phyloP scores from a whole-genome alignment of 1,140 invertebrate species.

The Drosophila mauritiana region DNA sequence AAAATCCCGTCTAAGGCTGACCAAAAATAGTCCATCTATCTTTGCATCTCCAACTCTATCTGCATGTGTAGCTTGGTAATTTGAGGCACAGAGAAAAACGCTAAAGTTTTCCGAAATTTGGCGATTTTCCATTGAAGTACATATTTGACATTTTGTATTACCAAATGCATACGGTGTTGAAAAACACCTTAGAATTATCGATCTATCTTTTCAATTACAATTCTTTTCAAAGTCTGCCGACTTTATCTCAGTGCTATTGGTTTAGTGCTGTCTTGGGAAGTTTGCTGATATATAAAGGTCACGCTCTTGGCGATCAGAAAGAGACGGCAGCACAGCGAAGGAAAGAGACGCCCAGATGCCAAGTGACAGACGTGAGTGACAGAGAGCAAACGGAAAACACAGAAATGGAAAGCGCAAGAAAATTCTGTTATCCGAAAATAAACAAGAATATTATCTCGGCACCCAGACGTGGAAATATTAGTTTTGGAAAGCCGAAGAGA shows the following conservation, averaged over 20 bases:
- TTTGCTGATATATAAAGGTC: conserved; percentile 47
- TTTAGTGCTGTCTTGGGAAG: conserved; percentile 11
- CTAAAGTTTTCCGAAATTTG: not conserved
- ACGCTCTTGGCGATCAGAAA: conserved; percentile 38
- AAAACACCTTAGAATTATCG: not conserved
- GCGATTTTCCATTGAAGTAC: not conserved
- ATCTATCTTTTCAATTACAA: not conserved
- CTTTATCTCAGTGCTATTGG: conserved; percentile 4
- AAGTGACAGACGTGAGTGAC: conserved; percentile 22
- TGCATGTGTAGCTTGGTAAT: conserved; percentile 1
- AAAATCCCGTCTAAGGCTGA: conserved; percentile 54
- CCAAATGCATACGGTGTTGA: not conserved
- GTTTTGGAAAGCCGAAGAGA: conserved; percentile 23
- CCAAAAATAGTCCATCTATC: conserved; percentile 59
- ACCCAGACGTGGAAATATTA: conserved; percentile 38
- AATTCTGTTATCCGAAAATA: conserved; percentile 45
- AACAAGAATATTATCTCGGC: conserved; percentile 45
- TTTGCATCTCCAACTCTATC: conserved; percentile 1
- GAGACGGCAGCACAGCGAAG: not conserved
- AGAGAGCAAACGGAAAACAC: conserved; percentile 27
- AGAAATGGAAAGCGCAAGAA: conserved; percentile 35
- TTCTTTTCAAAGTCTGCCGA: too few relatives aligned
- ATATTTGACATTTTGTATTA: not conserved
- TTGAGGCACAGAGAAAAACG: not conserved
- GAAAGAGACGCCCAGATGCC: conserved; percentile 1